Base-by-base conservation (phyloP, 2,797 vertebrate genomes). In the Malacoraja senta region DNA sequence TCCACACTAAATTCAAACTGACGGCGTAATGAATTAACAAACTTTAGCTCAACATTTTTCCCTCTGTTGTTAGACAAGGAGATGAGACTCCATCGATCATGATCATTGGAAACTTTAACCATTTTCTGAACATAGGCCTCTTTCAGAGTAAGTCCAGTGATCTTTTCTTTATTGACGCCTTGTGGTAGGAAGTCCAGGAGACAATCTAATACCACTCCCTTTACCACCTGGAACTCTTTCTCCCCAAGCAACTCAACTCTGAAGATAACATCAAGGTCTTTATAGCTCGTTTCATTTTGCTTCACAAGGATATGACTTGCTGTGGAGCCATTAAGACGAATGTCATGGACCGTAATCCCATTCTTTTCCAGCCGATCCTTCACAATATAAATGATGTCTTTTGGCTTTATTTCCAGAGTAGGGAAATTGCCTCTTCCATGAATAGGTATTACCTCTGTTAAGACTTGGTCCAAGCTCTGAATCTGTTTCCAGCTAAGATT, bases 1-100 rank as follows among this genome's bases (percentile, higher is more conserved):
- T 99, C 99, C 0, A 99, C 98, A 0, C 98, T 99, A 94, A 99
- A 99, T 96, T 99, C 98, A 94, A 99, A 99, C 95, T 99, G 99
- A 72, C 98, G 96, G 53, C 97, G 95, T 29, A 99, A 96, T 0
- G 96, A 97, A 94, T 96, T 97, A 93, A 99, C 99, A 0, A 99
- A 99, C 94, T 99, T 99, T 19, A 99, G 96, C 95, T 99, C 99
- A 81, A 99, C 97, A 7, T 99, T 99, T 95, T 99, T 99, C 91
- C 99, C 99, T 0, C 97, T 98, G 95, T 99, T 99, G 96, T 99
- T 99, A 72, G 97, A 99, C 81, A 99, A 97, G 0, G 98, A 99
- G 95, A 99, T 99, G 95, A 99, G 98, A 94, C 99, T 99, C 99
- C 99, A 99, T 93, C 97, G 97, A 94, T 99, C 98, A 0, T 98